Base-by-base conservation (phyloP, 2,888 invertebrate species). In the Schizaphis graminum region DNA sequence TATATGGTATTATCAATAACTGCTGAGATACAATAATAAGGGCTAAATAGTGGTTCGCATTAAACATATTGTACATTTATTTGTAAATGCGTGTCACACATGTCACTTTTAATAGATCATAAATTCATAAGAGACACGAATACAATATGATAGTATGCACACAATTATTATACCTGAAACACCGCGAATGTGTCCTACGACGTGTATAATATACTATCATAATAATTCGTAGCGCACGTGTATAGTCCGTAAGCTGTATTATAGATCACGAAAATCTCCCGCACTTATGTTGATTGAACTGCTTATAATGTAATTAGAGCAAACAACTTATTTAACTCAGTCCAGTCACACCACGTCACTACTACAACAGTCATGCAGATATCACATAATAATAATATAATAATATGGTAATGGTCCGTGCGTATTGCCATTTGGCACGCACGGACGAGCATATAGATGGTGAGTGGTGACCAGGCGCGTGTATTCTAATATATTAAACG, bases 261-360 rank as follows among this genome's bases (percentile, higher is more conserved):
- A 47, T 47, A 61, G 61, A 11, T 10, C 28, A 28, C 28, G 61
- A 3, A 1, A 67, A 67, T 67, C 26, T 57, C 26, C 26, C 7
- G 57, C 67, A n/a, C 67, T 67, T 67, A 67, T 67, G 67, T 13
- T 67, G 67, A 67, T 67, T 67, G 67, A 67, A n/a, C 67, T 67
- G 67, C n/a, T 67, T 67, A 67, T 67, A n/a, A 3, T 67, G 0
- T 67, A n/a, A 67, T 67, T 67, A 67, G 5, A 1, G 4, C n/a
- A 16, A 13, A 67, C 67, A n/a, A 67, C 16, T 67, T 16, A 67
- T 67, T n/a, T n/a, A 67, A 8, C n/a, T n/a, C 13, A 16, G 67
- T 67, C 67, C n/a, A 67, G 61, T 67, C 61, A n/a, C 5, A 67
- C n/a, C 2, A 57, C 26, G 57, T 57, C n/a, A 67, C n/a, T 57